Percentiles rank a stretch among this genome's conserved stretches.
Conservation (phyloP, 2,797 vertebrate species). For the Prunella strophiata region DNA sequence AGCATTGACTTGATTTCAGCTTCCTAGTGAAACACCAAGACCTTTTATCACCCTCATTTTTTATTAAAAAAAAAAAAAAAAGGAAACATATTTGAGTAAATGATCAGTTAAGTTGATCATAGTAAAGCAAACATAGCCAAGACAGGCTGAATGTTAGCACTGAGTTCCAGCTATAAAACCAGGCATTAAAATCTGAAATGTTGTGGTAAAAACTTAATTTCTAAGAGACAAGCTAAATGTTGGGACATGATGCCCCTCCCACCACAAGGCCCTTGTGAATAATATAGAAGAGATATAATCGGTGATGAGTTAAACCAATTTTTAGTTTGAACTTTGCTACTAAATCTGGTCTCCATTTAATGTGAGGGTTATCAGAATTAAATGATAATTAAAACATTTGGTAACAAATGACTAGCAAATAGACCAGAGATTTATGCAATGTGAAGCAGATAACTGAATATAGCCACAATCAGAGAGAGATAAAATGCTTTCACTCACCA, state of each 20-base stretch:
- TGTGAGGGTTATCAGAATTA: background rate
- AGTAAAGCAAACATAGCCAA: background rate
- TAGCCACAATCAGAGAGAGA: background rate
- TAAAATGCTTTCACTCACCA: background rate
- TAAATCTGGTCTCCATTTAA: background rate
- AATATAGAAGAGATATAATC: background rate
- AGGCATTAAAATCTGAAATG: background rate
- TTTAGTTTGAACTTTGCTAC: background rate
- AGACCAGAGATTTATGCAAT: background rate
- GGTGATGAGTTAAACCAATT: background rate
- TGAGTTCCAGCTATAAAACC: background rate
- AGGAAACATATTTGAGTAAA: background rate
- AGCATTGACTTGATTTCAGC: background rate
- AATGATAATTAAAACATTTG: background rate
- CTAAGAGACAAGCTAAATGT: background rate
- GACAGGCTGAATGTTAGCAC: background rate
- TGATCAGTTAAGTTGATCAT: background rate
- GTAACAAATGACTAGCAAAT: background rate
- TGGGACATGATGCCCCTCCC: background rate
- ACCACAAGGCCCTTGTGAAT: background rate
- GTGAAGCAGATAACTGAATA: background rate
- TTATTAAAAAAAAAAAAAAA: background rate
- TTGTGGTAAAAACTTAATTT: background rate
- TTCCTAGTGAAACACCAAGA: background rate
- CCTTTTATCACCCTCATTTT: background rate